Evolutionary conservation across 1,140 invertebrate genomes (phyloP).

Genomic region (Hyphantria cunea): DNA sequence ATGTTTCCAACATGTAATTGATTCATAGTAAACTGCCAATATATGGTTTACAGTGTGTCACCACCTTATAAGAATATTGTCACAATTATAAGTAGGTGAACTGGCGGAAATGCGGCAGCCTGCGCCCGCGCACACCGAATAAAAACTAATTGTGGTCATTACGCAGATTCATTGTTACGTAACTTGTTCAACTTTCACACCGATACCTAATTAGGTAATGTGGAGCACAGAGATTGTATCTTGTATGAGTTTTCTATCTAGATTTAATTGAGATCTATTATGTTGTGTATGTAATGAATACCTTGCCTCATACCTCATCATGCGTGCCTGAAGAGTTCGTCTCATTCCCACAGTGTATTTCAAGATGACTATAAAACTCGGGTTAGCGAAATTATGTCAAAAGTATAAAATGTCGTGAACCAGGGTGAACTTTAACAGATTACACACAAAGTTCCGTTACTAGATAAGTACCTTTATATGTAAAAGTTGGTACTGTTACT

Average conservation of each 20-base stretch:
- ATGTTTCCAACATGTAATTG: too few species aligned
- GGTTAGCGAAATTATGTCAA: not conserved
- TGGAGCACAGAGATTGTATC: not conserved
- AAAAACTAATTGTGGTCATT: conserved; percentile 7
- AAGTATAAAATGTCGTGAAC: too few species aligned
- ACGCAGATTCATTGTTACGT: conserved; percentile 5
- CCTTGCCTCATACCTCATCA: too few species aligned
- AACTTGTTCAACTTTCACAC: conserved; percentile 2
- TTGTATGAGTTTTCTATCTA: conserved; percentile 1
- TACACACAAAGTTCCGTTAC: too few species aligned
- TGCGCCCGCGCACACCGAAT: not conserved
- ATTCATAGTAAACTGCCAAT: too few species aligned
- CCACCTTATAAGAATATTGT: too few species aligned
- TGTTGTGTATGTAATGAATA: not conserved
- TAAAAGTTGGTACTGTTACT: not conserved
- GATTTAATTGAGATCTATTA: not conserved
- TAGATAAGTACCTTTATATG: too few species aligned
- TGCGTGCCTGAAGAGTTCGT: too few species aligned
- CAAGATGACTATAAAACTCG: not conserved
- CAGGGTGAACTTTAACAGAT: too few species aligned
- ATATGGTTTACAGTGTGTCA: too few species aligned
- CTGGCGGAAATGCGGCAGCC: conserved; percentile 9
- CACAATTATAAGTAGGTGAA: not conserved
- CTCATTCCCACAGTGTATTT: too few species aligned
- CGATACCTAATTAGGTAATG: conserved; percentile 2